Base-by-base conservation (phyloP, 2,888 invertebrate genomes). In the Luffia ferchaultella region DNA sequence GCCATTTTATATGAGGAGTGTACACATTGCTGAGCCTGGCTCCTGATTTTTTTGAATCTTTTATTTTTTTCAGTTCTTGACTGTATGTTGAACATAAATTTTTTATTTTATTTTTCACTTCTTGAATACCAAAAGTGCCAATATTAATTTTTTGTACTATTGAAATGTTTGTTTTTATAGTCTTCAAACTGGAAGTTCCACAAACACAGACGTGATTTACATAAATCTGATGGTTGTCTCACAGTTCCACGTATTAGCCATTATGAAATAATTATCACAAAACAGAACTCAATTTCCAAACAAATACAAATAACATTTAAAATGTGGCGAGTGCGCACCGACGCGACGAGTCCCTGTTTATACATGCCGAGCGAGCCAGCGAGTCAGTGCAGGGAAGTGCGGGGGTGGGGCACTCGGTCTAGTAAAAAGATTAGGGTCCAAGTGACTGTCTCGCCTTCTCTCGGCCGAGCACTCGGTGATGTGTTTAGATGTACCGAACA, bases 1-100 rank as follows among this genome's bases (percentile, higher is more conserved):
- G 50, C 55, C 55, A 55, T 52, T 54, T 54, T 20, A 54, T 54
- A 51, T 54, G 52, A 41, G 55, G 52, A 43, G n/a, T 46, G 20
- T 55, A 55, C 17, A 54, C 54, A 54, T 53, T 53, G 49, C 20
- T 49, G 30, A 53, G 51, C 16, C 56, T 52, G 18, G 52, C 54
- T 49, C 56, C 56, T 12, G 54, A 54, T 53, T 54, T 54, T 20
- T 53, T 56, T 17, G 52, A 49, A 16, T 51, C 49, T 50, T 49
- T n/a, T 18, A 53, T 46, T 49, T 53, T 53, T 41, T 50, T 52
- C 16, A 41, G 42, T 52, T 54, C 53, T 54, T 52, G 52, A 15
- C 18, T n/a, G 53, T 54, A 53, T n/a, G 56, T 56, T 20, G 54
- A 52, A 43, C 53, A 20, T 19, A 53, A 49, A 19, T 53, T 53